Evolutionary conservation across 2,888 invertebrate species (phyloP).

Genomic region (Melanargia galathea): DNA sequence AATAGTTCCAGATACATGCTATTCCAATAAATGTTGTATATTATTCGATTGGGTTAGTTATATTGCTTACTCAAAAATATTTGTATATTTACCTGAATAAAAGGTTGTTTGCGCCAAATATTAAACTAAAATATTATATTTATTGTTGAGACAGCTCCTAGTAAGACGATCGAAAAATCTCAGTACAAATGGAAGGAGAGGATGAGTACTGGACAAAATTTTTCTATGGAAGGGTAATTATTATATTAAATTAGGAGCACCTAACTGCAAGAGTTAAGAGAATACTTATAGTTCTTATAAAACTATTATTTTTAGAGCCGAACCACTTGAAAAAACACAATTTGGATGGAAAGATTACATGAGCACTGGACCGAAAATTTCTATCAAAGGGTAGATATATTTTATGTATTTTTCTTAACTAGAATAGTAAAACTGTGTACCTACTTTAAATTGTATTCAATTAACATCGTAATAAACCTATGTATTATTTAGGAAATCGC

Average conservation of each 20-base stretch:
- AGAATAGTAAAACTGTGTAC: background rate
- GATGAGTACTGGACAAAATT: constrained; percentile 28
- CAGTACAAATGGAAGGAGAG: constrained; percentile 57
- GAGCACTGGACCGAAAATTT: background rate
- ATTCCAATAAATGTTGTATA: constrained; percentile 53
- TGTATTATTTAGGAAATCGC: constrained; percentile 46
- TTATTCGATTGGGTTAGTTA: constrained; percentile 63
- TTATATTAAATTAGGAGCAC: background rate
- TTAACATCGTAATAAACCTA: background rate
- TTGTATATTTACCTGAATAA: background rate
- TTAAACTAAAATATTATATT: constrained; percentile 19
- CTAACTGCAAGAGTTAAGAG: background rate
- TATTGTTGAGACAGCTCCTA: constrained; percentile 54
- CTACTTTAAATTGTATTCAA: background rate
- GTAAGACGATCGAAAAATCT: constrained; percentile 59
- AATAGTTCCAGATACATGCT: constrained; percentile 52
- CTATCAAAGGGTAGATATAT: constrained; percentile 51
- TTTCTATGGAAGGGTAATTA: constrained; percentile 50
- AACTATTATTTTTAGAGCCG: background rate
- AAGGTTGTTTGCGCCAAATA: background rate
- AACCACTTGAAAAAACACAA: background rate
- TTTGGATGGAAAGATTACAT: background rate
- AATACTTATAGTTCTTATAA: background rate
- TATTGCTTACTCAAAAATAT: too few species aligned
- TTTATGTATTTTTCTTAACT: background rate